Percentiles rank a stretch among this genome's conserved stretches.
phyloP scores from a whole-genome alignment of 2,888 invertebrate species.

The Tachina lurida region DNA sequence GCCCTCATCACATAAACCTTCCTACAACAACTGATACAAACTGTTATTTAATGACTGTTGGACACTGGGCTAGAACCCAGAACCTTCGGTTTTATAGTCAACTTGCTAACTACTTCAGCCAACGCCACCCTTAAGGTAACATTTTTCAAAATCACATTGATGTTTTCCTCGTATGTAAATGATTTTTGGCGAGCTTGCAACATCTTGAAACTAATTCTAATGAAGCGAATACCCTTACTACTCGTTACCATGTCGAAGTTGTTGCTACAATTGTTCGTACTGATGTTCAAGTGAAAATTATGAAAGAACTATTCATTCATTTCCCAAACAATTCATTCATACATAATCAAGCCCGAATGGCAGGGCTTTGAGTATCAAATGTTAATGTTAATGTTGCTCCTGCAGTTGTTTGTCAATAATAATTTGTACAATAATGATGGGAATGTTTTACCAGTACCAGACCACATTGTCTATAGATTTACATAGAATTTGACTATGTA shows the following conservation, averaged over 20 bases:
- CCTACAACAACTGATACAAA: no score
- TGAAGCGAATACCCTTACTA: background rate
- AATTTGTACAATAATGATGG: constrained; percentile 58
- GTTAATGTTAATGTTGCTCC: constrained; percentile 58
- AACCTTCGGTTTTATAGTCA: no score
- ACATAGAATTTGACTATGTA: no score
- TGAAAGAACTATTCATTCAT: constrained; percentile 54
- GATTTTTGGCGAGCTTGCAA: no score
- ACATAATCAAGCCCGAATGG: constrained; percentile 39
- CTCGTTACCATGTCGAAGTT: background rate
- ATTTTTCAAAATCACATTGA: no score
- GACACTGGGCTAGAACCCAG: no score
- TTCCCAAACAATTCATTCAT: constrained; percentile 50
- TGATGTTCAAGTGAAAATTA: constrained; percentile 3
- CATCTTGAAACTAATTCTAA: background rate
- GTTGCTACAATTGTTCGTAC: constrained; percentile 10
- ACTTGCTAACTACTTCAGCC: no score
- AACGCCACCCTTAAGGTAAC: no score
- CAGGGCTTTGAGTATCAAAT: constrained; percentile 45
- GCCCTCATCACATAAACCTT: no score
- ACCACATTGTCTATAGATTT: background rate
- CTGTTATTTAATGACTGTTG: no score
- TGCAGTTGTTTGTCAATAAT: constrained; percentile 65
- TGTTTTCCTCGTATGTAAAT: no score
- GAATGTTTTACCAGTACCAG: constrained; percentile 27